A percentile compares a stretch with the other conserved stretches of the same genome.
Conservation (phyloP, 1,140 invertebrate genomes). For the Maniola jurtina region DNA sequence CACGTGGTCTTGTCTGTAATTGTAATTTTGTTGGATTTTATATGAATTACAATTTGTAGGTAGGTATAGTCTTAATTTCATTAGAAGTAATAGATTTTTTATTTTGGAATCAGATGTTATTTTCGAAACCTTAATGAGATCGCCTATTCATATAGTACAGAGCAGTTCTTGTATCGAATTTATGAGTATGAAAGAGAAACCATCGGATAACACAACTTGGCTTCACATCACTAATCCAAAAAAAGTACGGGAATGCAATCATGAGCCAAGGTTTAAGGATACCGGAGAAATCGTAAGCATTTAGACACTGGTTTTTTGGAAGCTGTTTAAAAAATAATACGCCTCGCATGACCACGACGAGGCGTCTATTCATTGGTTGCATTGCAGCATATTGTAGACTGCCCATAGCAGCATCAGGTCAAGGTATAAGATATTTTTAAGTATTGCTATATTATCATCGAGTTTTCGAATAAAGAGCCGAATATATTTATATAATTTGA, state of each 20-base stretch:
- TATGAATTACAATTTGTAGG: neutral
- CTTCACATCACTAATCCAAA: conserved; percentile 50
- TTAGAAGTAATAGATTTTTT: too few species aligned
- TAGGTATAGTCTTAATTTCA: too few species aligned
- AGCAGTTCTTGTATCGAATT: conserved; percentile 48
- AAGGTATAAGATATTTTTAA: too few species aligned
- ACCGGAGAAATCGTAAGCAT: conserved; percentile 41
- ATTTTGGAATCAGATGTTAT: neutral
- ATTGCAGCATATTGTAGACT: too few species aligned
- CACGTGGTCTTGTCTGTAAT: too few species aligned
- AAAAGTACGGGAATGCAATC: conserved; percentile 42
- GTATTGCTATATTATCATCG: too few species aligned
- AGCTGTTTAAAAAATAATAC: too few species aligned
- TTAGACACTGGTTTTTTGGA: too few species aligned
- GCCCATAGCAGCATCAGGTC: too few species aligned
- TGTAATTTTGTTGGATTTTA: neutral
- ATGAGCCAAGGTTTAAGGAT: conserved; percentile 29
- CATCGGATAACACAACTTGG: conserved; percentile 32
- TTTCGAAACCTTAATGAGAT: conserved; percentile 8
- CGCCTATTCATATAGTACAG: conserved; percentile 45
- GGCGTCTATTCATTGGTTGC: too few species aligned
- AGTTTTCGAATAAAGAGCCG: too few species aligned
- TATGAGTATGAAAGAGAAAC: conserved; percentile 17
- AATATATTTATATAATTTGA: too few species aligned
- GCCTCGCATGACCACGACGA: neutral